Evolutionary conservation across 1,140 invertebrate species (phyloP), one percentile per base, ranked within the genome.

Genomic region (Drosophila cardini): DNA sequence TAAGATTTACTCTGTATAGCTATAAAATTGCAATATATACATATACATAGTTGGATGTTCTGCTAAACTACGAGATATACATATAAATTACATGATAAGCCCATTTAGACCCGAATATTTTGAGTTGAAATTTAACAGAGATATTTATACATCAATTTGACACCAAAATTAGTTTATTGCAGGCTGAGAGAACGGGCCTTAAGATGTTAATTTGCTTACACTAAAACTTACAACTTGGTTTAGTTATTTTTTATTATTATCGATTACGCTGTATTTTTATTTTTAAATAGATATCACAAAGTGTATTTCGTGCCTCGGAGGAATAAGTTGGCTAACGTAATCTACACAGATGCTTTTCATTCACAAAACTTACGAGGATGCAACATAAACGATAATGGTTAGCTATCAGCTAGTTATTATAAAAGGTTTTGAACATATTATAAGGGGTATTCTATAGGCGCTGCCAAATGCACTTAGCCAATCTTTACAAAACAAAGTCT

Each of bases 221-320:
- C 48, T 64, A 63, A 67, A 62, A 68, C 46, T 15, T 69, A 68
- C 56, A 57, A 64, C 53, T 26, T 76, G 30, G 8, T 15, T 72
- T 73, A 72, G 30, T 40, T 73, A 73, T 11, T 10, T 76, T 69
- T 60, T 72, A 68, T 62, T 56, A 32, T 78, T 68, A 71, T 70
- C 50, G 58, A 42, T 72, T 55, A 68, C 62, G 83, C 52, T 15
- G 53, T 52, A 26, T 26, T 26, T 26, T 56, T 63, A 48, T 46
- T 71, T 75, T 80, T 68, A 71, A 79, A 68, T 79, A 74, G 69
- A 79, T 87, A 87, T 87, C 84, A 87, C 83, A 89, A 71, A 61
- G 56, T 72, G 65, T 90, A 62, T 40, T 34, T 62, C 65, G 38
- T 43, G 50, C 30, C 21, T 15, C 60, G 26, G 18, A 36, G 40